Evolutionary conservation across 2,888 invertebrate species (phyloP).

Genomic region (Cylindroiulus punctatus): DNA sequence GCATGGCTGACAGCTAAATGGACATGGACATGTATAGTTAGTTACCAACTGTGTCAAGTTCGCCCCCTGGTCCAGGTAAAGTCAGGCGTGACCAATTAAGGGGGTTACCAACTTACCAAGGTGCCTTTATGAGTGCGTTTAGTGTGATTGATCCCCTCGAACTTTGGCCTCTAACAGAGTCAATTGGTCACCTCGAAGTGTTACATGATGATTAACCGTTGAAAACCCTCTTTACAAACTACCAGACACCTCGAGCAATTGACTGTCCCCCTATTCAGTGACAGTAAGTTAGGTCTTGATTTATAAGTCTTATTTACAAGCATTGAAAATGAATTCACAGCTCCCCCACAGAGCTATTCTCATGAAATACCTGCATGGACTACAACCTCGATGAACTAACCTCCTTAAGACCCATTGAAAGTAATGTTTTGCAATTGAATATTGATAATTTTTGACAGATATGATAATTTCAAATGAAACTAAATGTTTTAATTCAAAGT

Average conservation of each 20-base stretch:
- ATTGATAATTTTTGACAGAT: too few species aligned
- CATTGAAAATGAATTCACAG: not conserved
- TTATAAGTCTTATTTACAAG: constrained; percentile 34
- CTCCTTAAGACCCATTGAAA: not conserved
- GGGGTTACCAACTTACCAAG: not conserved
- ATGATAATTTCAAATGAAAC: too few species aligned
- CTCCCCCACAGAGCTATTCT: not conserved
- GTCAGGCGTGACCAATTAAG: not conserved
- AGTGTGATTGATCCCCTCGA: constrained; percentile 26
- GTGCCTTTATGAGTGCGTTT: constrained; percentile 19
- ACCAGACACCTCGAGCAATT: constrained; percentile 14
- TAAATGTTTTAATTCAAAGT: too few species aligned
- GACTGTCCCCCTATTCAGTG: constrained; percentile 28
- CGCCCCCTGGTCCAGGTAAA: not conserved
- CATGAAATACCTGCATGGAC: not conserved
- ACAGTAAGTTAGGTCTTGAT: constrained; percentile 38
- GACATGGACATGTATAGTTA: too few species aligned
- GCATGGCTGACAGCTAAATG: too few species aligned
- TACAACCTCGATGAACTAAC: not conserved
- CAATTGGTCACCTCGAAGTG: constrained; percentile 27
- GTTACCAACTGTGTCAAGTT: not conserved
- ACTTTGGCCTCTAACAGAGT: constrained; percentile 31
- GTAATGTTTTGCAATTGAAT: too few species aligned
- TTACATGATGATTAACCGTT: constrained; percentile 42
- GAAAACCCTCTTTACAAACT: constrained; percentile 20